These are phyloP conservation scores for Spicauda simplicius DNA, from an alignment of 2,888 invertebrate genomes.

Conservation along the genomic window DNA sequence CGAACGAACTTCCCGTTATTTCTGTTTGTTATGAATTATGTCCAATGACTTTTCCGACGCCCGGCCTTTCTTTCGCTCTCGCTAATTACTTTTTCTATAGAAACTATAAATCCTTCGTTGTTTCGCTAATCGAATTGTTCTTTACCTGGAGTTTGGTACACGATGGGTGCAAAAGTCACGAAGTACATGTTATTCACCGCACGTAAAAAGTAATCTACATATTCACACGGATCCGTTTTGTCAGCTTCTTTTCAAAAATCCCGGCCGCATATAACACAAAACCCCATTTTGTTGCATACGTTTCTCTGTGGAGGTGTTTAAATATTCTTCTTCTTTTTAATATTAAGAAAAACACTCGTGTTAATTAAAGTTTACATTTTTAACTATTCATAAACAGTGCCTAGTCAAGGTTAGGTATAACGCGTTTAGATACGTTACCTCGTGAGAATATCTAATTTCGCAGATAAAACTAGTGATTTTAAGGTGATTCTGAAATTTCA, in stretches of 20 bases:
- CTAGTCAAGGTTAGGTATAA: background rate
- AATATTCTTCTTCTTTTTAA: conserved; percentile 3
- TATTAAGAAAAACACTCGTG: background rate
- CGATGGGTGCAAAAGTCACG: conserved; percentile 31
- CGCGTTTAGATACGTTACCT: background rate
- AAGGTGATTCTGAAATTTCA: background rate
- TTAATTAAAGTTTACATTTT: no score
- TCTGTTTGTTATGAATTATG: conserved; percentile 85
- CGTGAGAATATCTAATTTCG: background rate
- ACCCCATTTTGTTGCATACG: conserved; percentile 2
- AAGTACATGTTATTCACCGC: conserved; percentile 23
- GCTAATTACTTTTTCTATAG: conserved; percentile 80
- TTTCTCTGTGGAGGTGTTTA: conserved; percentile 1
- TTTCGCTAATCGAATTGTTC: conserved; percentile 48
- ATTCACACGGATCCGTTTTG: conserved; percentile 17
- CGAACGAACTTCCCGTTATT: conserved; percentile 83
- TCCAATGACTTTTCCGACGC: conserved; percentile 81
- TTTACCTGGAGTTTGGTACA: conserved; percentile 44
- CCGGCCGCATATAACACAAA: conserved; percentile 10
- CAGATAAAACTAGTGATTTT: background rate
- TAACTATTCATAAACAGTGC: no score
- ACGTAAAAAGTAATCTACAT: conserved; percentile 24
- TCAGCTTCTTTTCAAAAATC: conserved; percentile 20
- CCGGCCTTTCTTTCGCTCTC: conserved; percentile 76
- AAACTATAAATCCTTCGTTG: conserved; percentile 72